Evolutionary conservation across 2,113 vertebrate species (phyloP).

Genomic region (Euleptes europaea): DNA sequence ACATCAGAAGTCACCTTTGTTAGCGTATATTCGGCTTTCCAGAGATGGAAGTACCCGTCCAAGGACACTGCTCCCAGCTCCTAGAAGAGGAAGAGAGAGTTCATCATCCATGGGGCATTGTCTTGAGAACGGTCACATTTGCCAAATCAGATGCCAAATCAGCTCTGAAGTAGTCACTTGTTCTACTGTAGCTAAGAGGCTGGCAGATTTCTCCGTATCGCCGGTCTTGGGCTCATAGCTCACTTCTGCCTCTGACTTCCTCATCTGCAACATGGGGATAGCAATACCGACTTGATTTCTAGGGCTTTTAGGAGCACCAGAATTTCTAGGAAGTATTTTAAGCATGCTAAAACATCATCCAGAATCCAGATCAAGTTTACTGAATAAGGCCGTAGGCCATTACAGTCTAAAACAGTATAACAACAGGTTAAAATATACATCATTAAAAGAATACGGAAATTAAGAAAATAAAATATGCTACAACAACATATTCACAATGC

Average conservation of each 20-base stretch:
- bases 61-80: slow-evolving; percentile 95
- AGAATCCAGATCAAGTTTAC: too few species aligned
- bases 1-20: slow-evolving; percentile 82
- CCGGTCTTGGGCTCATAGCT: not conserved
- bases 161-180: too few species aligned
- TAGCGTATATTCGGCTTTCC: slow-evolving; percentile 92
- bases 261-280: not conserved
- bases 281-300: not conserved
- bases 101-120: not conserved
- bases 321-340: too few species aligned
- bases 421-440: too few species aligned
- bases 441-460: too few species aligned
- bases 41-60: slow-evolving; percentile 98
- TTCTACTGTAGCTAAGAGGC: too few species aligned
- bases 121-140: not conserved
- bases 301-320: not conserved
- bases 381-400: too few species aligned
- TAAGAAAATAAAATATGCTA: too few species aligned
- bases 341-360: not conserved
- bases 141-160: not conserved
- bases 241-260: not conserved
- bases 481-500: too few species aligned
- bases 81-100: slow-evolving; percentile 64
- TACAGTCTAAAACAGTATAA: too few species aligned
- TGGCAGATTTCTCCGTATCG: too few species aligned